Evolutionary conservation across 2,113 vertebrate genomes (phyloP).

Genomic region (Vicugna pacos): DNA sequence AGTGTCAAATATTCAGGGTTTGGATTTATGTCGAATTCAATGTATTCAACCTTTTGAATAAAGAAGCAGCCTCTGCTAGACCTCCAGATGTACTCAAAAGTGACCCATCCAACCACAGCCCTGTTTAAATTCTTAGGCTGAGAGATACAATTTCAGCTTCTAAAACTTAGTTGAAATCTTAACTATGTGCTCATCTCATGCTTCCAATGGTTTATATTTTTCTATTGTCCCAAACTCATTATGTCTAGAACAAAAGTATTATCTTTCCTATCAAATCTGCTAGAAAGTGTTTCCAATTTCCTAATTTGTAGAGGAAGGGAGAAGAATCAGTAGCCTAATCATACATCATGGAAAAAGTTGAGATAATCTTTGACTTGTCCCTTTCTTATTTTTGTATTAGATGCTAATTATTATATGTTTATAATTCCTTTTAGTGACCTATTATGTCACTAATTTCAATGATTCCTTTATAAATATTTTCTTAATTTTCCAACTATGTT

Average conservation of each 20-base stretch:
- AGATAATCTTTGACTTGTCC: not conserved
- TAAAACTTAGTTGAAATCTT: not conserved
- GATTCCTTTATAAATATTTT: not conserved
- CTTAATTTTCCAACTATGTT: not conserved
- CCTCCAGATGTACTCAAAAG: not conserved
- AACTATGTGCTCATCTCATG: not conserved
- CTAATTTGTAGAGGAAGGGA: not conserved
- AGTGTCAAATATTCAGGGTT: not conserved
- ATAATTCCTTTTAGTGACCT: not conserved
- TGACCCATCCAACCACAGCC: not conserved
- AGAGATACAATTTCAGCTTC: not conserved
- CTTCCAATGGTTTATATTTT: not conserved
- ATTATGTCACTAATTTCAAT: constrained; percentile 8
- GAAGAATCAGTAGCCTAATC: not conserved
- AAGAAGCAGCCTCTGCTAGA: not conserved
- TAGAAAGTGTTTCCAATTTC: constrained; percentile 6
- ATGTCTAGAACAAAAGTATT: not conserved
- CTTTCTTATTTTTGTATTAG: not conserved
- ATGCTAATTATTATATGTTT: not conserved
- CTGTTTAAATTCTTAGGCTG: not conserved
- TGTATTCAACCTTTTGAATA: not conserved
- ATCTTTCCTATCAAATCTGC: not conserved
- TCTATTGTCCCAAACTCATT: not conserved
- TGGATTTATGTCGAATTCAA: not conserved
- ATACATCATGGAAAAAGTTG: not conserved